Conservation (phyloP, 2,797 vertebrate genomes). For the Anguilla obscura region DNA sequence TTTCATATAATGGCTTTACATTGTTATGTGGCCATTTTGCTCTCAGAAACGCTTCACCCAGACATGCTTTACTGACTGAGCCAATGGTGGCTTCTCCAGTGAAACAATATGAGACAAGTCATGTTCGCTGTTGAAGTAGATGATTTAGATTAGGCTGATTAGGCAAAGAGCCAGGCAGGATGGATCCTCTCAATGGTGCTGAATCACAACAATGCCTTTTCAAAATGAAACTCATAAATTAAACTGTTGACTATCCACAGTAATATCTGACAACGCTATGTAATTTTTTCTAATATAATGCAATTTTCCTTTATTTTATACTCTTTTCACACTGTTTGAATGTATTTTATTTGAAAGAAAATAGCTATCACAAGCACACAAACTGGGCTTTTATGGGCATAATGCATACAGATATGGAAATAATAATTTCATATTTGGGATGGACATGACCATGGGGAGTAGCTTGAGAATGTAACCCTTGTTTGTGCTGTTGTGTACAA, state of each 20-base stretch:
- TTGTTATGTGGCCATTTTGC: background rate
- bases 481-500: background rate
- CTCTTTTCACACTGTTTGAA: background rate
- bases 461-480: background rate
- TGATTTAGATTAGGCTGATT: background rate
- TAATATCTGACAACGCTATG: background rate
- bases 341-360: background rate
- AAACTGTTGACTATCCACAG: background rate
- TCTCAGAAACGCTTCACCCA: background rate
- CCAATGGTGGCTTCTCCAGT: background rate
- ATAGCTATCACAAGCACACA: background rate
- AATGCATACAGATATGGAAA: background rate
- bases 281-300: background rate
- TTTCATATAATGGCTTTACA: background rate
- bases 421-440: background rate
- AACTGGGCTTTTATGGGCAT: background rate
- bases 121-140: background rate
- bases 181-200: background rate
- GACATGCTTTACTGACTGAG: constrained; percentile 1
- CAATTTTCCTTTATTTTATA: background rate
- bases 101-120: background rate
- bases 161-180: background rate
- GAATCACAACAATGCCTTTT: constrained; percentile 2
- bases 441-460: background rate
- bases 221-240: background rate